A percentile compares a stretch with the other conserved stretches of the same genome.
These are phyloP conservation scores for Hyles vespertilio DNA, from an alignment of 1,140 invertebrate genomes.

Conservation along the genomic window DNA sequence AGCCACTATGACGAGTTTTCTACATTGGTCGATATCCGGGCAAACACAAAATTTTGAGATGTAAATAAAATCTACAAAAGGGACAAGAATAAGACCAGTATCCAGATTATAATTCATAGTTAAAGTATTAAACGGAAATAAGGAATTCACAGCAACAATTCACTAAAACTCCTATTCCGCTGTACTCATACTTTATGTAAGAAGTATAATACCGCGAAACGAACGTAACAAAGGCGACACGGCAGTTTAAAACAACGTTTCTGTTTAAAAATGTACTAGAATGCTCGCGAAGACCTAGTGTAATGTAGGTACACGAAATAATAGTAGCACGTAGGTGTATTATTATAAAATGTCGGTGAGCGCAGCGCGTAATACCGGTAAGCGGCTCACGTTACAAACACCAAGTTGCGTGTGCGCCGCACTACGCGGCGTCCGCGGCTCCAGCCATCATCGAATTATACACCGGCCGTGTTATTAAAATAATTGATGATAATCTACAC, in stretches of 20 bases:
- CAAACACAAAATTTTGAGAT: no score
- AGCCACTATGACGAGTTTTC: no score
- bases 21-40: no score
- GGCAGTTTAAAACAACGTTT: no score
- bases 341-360: conserved; percentile 26
- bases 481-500: conserved; percentile 24
- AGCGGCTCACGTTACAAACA: conserved; percentile 34
- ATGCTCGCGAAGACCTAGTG: no score
- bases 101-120: background rate
- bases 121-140: background rate
- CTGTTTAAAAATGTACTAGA: no score
- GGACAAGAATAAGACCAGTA: no score
- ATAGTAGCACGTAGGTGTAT: conserved; percentile 8
- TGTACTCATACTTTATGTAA: no score
- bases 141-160: background rate
- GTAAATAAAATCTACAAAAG: no score
- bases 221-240: no score
- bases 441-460: conserved; percentile 25
- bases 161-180: background rate
- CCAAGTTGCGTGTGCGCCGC: conserved; percentile 28
- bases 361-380: conserved; percentile 47
- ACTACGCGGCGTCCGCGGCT: conserved; percentile 11
- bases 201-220: no score
- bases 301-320: conserved; percentile 4
- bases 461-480: conserved; percentile 25